These are phyloP conservation scores for Liolophura sinensis DNA, from an alignment of 1,140 invertebrate genomes.

Conservation along the genomic window DNA sequence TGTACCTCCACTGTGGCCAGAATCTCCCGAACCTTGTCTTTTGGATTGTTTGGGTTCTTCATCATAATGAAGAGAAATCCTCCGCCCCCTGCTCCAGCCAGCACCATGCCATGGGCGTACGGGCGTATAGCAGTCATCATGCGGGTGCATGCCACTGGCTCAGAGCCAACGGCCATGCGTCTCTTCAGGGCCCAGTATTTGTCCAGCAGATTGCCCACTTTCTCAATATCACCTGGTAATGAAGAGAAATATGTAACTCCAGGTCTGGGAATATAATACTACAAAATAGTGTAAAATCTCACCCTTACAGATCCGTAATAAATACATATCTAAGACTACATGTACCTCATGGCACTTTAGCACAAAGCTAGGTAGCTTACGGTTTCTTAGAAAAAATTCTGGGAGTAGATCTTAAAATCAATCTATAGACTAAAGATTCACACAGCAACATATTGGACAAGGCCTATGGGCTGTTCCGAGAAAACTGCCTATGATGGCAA, in stretches of 20 bases:
- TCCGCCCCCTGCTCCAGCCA: slow-evolving; percentile 62
- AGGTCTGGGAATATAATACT: no score
- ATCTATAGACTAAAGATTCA: no score
- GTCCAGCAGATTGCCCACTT: slow-evolving; percentile 54
- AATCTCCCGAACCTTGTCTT: slow-evolving; percentile 27
- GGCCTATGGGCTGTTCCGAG: no score
- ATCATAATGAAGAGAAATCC: slow-evolving; percentile 59
- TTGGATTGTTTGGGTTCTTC: slow-evolving; percentile 34
- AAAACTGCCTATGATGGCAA: no score
- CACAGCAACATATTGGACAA: no score
- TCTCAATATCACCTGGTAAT: slow-evolving; percentile 48
- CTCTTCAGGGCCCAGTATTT: slow-evolving; percentile 62
- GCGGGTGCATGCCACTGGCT: slow-evolving; percentile 49
- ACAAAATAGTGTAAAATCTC: no score
- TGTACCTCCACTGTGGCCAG: slow-evolving; percentile 15
- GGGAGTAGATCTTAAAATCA: no score
- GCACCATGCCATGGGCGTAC: slow-evolving; percentile 48
- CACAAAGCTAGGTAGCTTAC: no score
- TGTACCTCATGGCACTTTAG: no score
- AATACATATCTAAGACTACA: no score
- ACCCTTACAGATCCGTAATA: no score
- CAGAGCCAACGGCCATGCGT: slow-evolving; percentile 61
- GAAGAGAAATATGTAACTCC: neutral
- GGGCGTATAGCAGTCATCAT: slow-evolving; percentile 53
- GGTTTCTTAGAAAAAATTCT: no score